Base-by-base conservation (phyloP, 35 echinoderm and acorn worm species). In the Amphiura filiformis region DNA sequence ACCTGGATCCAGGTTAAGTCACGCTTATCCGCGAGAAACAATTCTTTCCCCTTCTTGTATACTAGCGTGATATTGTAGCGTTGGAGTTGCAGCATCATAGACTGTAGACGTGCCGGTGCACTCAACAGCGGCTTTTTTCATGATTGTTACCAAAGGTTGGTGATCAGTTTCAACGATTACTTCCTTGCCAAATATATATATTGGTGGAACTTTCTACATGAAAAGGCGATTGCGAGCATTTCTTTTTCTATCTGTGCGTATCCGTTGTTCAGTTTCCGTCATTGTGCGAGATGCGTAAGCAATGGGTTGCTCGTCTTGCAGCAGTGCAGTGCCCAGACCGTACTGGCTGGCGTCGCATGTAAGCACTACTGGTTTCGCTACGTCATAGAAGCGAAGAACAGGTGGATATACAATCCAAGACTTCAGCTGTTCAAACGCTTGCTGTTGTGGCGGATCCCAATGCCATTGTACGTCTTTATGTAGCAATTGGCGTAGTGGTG, bases 51-150 rank as follows among this genome's bases (percentile, higher is more conserved):
- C 17, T 44, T 39, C 36, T 32, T 34, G 78, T 87, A 94, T 34
- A 38, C 39, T 18, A 94, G 39, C 0, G 88, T 85, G 39, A 95
- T 28, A 78, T 91, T 84, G 33, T 91, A 95, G 26, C 70, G 39
- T 56, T 91, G 86, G 12, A 95, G 81, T 34, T 88, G 23, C 32
- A 84, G 90, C 22, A 91, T 32, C 65, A 95, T 79, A 1, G 82
- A 82, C 52, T 95, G 88, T 18, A 95, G 78, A 36, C 36, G 79
- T 56, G n/a, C 91, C 30, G 93, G 93, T 36, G 84, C 81, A 0
- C 11, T 80, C 83, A 38, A 78, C 5, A 18, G 65, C 36, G 32
- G 88, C 35, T 56, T 90, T 90, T 65, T 84, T 90, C 39, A 88
- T 31, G 40, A 81, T 88, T 15, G 35, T 81, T 33, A 83, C 78